Base-by-base conservation (phyloP, 2,797 vertebrate species). In the Rhabdomys pumilio region DNA sequence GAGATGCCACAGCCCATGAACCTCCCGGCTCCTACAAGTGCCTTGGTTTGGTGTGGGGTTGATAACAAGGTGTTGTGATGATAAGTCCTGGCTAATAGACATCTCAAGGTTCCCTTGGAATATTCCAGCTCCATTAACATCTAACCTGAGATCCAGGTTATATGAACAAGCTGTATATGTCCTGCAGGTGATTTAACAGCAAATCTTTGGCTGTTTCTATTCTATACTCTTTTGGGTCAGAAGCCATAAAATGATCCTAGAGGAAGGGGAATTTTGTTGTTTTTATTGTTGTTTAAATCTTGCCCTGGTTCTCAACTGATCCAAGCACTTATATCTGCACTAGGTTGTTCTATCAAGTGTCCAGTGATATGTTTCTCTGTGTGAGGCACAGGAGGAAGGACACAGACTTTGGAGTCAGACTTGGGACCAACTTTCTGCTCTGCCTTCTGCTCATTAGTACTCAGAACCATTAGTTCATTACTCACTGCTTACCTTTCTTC, bases 351-450 rank as follows among this genome's bases (percentile, higher is more conserved):
- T 26, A 88, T 26, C 4, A 7, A n/a, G n/a, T 67, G 41, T 80
- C 79, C 79, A 75, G 14, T 4, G 44, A 44, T 67, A 31, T 72
- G 24, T 34, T 50, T 50, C 47, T 41, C n/a, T 41, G 17, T 24
- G 75, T 0, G 0, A 72, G 80, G 26, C 75, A 55, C 61, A 82
- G 67, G 31, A 95, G 53, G 69, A 88, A 67, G 92, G 38, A 44
- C 4, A 41, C 41, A 82, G 76, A 88, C 81, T 95, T 79, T 83
- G 91, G 67, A 93, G 55, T 94, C 29, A 80, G 57, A 41, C n/a
- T 14, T 50, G 85, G 34, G 88, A 86, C 79, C 57, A 83, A 69
- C 89, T 80, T 90, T 79, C 82, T 95, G 61, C 24, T 80, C 55
- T 85, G 47, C 41, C n/a, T 87, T 55, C 94, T 80, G 24, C 1